Conservation (phyloP, 2,113 vertebrate genomes). For the Sylvicapra grimmia region DNA sequence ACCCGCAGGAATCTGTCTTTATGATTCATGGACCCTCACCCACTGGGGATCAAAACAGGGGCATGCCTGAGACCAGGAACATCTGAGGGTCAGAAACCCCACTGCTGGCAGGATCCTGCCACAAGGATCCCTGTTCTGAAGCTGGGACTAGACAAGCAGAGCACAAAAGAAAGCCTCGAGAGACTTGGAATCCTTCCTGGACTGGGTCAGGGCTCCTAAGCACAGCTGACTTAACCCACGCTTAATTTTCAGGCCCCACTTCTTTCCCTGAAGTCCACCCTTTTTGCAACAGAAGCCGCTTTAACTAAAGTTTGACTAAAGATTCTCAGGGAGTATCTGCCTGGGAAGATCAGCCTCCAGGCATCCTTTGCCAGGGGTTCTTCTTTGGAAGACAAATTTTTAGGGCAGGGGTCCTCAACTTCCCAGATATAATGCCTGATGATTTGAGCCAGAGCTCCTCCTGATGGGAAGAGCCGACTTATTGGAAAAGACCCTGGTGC, state of each 20-base stretch:
- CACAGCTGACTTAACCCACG: not conserved
- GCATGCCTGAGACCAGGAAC: fast-evolving
- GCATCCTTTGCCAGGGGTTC: too few species aligned
- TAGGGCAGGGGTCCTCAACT: not conserved
- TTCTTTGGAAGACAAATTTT: not conserved
- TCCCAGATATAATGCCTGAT: not conserved
- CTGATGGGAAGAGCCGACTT: not conserved
- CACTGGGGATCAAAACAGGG: not conserved
- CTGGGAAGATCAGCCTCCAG: not conserved
- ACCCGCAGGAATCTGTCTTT: not conserved
- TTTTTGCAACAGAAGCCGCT: not conserved
- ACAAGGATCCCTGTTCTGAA: not conserved
- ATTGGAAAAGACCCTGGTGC: not conserved
- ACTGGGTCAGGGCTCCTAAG: not conserved
- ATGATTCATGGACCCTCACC: fast-evolving
- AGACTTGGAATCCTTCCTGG: not conserved
- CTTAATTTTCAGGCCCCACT: not conserved
- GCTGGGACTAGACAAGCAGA: not conserved
- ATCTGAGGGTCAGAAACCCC: not conserved
- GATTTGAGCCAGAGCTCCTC: not conserved
- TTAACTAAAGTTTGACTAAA: not conserved
- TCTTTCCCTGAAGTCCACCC: not conserved
- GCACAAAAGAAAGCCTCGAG: fast-evolving
- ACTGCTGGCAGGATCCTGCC: not conserved
- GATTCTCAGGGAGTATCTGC: too few species aligned